Percentiles rank a stretch among this genome's conserved stretches.
Conservation (phyloP, 2,797 vertebrate genomes). For the Onychomys leucogaster region DNA sequence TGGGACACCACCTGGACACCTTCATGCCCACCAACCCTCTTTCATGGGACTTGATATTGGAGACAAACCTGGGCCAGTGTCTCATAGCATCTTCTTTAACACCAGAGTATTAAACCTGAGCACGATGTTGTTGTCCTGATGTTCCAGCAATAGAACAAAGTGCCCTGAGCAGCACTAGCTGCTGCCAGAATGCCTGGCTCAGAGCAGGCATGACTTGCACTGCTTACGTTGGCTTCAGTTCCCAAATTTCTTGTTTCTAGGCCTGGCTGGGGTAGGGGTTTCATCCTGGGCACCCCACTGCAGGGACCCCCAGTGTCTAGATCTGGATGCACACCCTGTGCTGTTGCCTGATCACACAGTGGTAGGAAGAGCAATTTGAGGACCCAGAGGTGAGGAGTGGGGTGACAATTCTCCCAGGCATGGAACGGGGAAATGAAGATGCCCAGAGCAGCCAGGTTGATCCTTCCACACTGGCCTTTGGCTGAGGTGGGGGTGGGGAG, state of each 20-base stretch:
- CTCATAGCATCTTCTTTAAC: not conserved
- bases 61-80: not conserved
- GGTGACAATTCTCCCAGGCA: rapidly evolving
- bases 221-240: not conserved
- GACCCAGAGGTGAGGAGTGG: not conserved
- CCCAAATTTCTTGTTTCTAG: not conserved
- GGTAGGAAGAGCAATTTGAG: not conserved
- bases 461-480: not conserved
- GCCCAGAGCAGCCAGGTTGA: not conserved
- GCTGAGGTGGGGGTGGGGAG: not conserved
- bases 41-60: not conserved
- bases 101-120: slow-evolving; percentile 3
- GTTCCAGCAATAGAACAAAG: slow-evolving; percentile 1
- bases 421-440: not conserved
- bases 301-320: not conserved
- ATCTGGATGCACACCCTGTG: not conserved
- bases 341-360: not conserved
- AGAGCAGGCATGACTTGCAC: rapidly evolving
- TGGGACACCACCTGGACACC: rapidly evolving
- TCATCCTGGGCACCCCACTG: not conserved
- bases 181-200: rapidly evolving
- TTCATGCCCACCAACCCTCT: not conserved
- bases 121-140: not conserved
- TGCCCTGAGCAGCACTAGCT: not conserved
- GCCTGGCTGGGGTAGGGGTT: rapidly evolving